A percentile compares a stretch with the other conserved stretches of the same genome.
phyloP scores from a whole-genome alignment of 2,113 vertebrate genomes.

The Nettapus auritus region DNA sequence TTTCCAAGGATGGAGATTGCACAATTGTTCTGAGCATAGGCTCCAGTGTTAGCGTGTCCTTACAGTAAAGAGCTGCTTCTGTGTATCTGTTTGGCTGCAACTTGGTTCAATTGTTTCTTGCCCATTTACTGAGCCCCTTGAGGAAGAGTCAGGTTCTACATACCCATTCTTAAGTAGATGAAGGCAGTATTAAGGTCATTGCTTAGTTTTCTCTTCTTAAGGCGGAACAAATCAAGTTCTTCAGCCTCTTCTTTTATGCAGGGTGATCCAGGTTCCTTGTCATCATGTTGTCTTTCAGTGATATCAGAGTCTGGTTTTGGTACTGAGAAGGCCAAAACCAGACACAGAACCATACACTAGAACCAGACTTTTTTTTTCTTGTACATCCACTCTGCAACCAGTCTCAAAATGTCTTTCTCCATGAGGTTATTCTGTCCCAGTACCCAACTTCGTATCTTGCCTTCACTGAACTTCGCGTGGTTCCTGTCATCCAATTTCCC shows the following conservation, averaged over 20 bases:
- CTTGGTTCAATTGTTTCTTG: neutral
- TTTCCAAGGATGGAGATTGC: neutral
- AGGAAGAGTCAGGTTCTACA: neutral
- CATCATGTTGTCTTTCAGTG: neutral
- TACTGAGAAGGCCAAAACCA: neutral
- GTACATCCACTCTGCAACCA: neutral
- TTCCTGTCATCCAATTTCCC: neutral
- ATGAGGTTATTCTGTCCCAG: neutral
- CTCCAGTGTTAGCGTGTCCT: neutral
- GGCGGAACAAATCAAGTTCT: neutral
- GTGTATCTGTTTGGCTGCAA: neutral
- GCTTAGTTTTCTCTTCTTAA: neutral
- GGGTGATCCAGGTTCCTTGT: neutral
- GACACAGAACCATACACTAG: neutral
- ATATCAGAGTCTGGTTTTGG: neutral
- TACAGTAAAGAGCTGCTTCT: neutral
- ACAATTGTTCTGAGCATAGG: accelerated
- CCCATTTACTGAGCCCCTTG: neutral
- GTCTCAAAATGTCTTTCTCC: neutral
- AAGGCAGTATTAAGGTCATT: neutral
- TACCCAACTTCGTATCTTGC: neutral
- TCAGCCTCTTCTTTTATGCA: neutral
- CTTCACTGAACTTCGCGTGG: neutral
- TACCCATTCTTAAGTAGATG: neutral
- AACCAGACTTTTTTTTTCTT: neutral